phyloP scores from a whole-genome alignment of 2,888 invertebrate species.

The Papilio gigon region DNA sequence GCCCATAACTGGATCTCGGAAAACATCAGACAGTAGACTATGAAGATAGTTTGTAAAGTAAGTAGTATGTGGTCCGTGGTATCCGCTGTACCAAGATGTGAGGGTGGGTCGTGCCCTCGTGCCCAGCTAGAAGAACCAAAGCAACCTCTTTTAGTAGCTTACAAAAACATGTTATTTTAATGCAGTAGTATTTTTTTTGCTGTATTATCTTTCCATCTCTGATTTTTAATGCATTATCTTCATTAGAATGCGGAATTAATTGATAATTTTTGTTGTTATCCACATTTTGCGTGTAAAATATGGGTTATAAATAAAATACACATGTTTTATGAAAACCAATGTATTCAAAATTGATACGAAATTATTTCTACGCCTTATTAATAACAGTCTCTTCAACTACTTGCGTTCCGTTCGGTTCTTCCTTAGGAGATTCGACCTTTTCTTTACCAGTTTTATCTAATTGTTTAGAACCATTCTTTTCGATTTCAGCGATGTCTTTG shows the following conservation, averaged over 20 bases:
- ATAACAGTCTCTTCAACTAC: slow-evolving; percentile 12
- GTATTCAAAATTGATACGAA: slow-evolving; percentile 2
- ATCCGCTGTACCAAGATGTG: no score
- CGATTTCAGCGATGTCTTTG: slow-evolving; percentile 28
- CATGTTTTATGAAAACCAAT: slow-evolving; percentile 18
- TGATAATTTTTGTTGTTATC: not conserved
- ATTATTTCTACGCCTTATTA: slow-evolving; percentile 25
- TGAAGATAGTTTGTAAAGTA: no score
- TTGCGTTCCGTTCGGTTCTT: slow-evolving; percentile 17
- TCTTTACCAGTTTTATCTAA: slow-evolving; percentile 37
- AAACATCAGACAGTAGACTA: no score
- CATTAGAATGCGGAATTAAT: not conserved
- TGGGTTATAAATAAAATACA: not conserved
- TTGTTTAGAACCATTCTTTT: slow-evolving; percentile 38
- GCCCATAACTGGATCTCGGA: no score
- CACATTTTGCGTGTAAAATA: not conserved
- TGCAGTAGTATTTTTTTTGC: no score
- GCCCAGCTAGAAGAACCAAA: no score
- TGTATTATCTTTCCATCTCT: not conserved
- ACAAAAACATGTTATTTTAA: no score
- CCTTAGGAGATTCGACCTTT: slow-evolving; percentile 38
- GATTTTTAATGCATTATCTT: not conserved
- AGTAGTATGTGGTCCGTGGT: no score
- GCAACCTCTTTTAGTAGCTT: no score
- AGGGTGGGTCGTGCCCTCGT: no score